Conservation (phyloP, 2,797 vertebrate genomes). For the Bucorvus abyssinicus region DNA sequence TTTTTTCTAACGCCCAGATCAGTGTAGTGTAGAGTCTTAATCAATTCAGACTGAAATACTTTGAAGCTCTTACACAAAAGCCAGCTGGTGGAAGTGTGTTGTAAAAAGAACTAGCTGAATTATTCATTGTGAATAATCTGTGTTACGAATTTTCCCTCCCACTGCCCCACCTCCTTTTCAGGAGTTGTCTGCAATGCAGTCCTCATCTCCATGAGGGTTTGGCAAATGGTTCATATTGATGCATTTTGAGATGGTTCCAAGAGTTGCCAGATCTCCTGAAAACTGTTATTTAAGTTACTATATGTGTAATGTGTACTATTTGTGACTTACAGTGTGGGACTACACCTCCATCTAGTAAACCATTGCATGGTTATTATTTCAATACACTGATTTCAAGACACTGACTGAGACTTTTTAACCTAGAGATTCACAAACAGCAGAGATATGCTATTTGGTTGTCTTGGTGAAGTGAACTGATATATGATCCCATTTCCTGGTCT, state of each 20-base stretch:
- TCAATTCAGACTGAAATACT: slow-evolving; percentile 63
- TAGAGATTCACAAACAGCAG: not conserved
- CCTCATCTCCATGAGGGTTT: not conserved
- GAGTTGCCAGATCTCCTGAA: not conserved
- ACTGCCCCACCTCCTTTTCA: slow-evolving; percentile 19
- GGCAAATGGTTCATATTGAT: slow-evolving; percentile 1
- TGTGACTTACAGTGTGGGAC: not conserved
- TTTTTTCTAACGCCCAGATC: slow-evolving; percentile 61
- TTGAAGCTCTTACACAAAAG: slow-evolving; percentile 68
- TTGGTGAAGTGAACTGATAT: not conserved
- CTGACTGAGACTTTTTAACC: not conserved
- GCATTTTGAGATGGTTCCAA: not conserved
- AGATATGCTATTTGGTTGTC: not conserved
- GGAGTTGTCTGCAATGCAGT: slow-evolving; percentile 10
- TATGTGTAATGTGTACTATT: not conserved
- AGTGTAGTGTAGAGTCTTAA: slow-evolving; percentile 54
- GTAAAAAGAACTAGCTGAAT: slow-evolving; percentile 51
- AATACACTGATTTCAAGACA: not conserved
- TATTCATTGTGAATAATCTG: slow-evolving; percentile 44
- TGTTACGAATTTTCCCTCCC: slow-evolving; percentile 7
- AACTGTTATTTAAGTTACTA: not conserved
- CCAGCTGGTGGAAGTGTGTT: slow-evolving; percentile 43
- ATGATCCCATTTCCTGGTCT: not conserved
- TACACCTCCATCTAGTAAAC: not conserved
- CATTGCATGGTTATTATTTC: not conserved